Evolutionary conservation across 2,113 vertebrate genomes (phyloP).

Genomic region (Gambusia affinis): DNA sequence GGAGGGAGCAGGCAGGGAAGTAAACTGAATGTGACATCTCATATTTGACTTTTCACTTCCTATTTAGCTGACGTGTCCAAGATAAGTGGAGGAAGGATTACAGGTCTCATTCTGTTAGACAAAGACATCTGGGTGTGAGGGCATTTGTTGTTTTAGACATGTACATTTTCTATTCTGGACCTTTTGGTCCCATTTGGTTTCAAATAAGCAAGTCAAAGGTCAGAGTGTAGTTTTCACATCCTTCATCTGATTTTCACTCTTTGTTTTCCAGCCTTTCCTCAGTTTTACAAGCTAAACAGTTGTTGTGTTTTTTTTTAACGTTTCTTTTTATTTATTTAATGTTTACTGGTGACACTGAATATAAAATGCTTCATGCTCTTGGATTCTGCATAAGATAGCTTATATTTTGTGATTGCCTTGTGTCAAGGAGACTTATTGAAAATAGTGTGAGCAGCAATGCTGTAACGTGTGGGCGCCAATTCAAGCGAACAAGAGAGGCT

Average conservation of each 20-base stretch:
- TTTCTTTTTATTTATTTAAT: background rate
- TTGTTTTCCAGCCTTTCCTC: background rate
- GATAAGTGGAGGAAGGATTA: conserved; percentile 73
- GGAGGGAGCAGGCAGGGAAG: conserved; percentile 55
- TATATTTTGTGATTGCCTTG: conserved; percentile 3
- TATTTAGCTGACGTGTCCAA: conserved; percentile 67
- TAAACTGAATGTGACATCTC: conserved; percentile 77
- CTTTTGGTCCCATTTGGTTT: conserved; percentile 22
- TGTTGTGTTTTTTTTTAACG: background rate
- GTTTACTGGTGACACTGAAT: conserved; percentile 3
- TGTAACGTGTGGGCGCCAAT: conserved; percentile 8
- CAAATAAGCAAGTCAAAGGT: conserved; percentile 20
- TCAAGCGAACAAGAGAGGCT: conserved; percentile 39
- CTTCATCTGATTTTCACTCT: background rate
- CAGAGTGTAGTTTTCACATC: background rate
- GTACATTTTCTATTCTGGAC: conserved; percentile 17
- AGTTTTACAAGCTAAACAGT: background rate
- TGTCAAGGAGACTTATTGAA: background rate
- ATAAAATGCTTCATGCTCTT: background rate
- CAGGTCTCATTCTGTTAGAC: conserved; percentile 67
- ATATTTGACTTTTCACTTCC: conserved; percentile 79
- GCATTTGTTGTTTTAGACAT: conserved; percentile 49
- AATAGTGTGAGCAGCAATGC: background rate
- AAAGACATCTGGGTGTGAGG: conserved; percentile 45
- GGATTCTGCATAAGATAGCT: background rate